Conservation (phyloP, 1,140 invertebrate species). For the Temnothorax longispinosus region DNA sequence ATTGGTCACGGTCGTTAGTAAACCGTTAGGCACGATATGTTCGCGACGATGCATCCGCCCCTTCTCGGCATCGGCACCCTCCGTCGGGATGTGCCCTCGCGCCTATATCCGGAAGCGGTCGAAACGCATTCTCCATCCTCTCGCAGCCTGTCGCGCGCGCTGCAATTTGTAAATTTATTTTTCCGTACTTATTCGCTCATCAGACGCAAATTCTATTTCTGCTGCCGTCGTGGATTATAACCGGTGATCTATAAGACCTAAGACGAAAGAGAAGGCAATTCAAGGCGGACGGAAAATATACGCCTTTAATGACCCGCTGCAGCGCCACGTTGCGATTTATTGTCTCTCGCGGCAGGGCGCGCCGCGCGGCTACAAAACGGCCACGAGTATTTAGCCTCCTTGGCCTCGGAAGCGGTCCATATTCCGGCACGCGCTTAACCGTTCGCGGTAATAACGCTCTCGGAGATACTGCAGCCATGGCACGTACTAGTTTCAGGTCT, state of each 20-base stretch:
- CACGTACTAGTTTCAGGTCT: conserved; percentile 1
- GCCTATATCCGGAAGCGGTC: neutral
- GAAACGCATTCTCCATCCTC: neutral
- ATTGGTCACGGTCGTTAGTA: conserved; percentile 74
- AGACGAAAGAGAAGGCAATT: no score
- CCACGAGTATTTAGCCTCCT: conserved; percentile 28
- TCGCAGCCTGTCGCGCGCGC: neutral
- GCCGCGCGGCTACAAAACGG: conserved; percentile 11
- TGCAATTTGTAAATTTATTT: conserved; percentile 67
- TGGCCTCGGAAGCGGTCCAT: neutral
- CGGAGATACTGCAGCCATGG: neutral
- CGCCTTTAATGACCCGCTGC: conserved; percentile 52
- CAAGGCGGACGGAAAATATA: conserved; percentile 14
- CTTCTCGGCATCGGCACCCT: neutral
- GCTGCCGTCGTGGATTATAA: conserved; percentile 31
- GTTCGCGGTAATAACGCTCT: neutral
- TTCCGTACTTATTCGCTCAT: conserved; percentile 33
- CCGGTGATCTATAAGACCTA: neutral
- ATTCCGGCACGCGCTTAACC: neutral
- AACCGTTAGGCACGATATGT: conserved; percentile 64
- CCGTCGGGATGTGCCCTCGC: conserved; percentile 16
- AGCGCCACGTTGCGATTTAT: conserved; percentile 24
- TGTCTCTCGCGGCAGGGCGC: conserved; percentile 36
- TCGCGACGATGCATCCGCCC: conserved; percentile 8
- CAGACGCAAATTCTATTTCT: conserved; percentile 51